Conservation (phyloP, 2,888 invertebrate genomes). For the Perizoma affinitatum region DNA sequence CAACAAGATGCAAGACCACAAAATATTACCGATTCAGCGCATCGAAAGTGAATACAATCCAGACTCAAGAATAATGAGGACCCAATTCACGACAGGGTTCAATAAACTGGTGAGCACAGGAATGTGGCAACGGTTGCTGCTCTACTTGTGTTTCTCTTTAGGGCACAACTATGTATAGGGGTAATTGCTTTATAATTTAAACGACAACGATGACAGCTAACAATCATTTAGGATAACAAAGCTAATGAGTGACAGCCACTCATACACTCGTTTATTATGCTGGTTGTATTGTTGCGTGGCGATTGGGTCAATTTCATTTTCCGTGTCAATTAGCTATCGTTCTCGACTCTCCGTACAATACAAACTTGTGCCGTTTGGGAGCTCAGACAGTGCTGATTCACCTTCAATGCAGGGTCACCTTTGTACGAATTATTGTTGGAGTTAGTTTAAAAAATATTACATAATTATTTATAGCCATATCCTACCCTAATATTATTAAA, state of each 20-base stretch:
- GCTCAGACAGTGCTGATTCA: too few relatives aligned
- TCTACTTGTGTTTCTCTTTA: conserved; percentile 19
- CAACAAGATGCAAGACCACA: too few relatives aligned
- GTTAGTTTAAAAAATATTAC: too few relatives aligned
- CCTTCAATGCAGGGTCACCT: too few relatives aligned
- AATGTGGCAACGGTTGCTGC: conserved; percentile 17
- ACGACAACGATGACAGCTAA: conserved; percentile 10
- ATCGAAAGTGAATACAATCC: conserved; percentile 12
- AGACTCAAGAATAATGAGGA: conserved; percentile 33
- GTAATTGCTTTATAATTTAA: conserved; percentile 18
- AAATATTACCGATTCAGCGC: too few relatives aligned
- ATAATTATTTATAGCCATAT: too few relatives aligned
- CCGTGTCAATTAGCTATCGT: conserved; percentile 19
- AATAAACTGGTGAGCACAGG: conserved; percentile 24
- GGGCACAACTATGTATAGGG: conserved; percentile 7
- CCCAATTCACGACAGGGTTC: conserved; percentile 26
- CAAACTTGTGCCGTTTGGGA: too few relatives aligned
- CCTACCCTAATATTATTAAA: too few relatives aligned
- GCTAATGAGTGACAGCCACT: conserved; percentile 14
- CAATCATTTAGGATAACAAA: conserved; percentile 28
- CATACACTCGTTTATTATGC: conserved; percentile 5
- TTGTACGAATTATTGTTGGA: too few relatives aligned
- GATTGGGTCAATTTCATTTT: conserved; percentile 37
- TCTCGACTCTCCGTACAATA: background rate
- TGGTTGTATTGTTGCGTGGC: conserved; percentile 20